phyloP scores from a whole-genome alignment of 2,113 vertebrate species.

The Varanus komodoensis region DNA sequence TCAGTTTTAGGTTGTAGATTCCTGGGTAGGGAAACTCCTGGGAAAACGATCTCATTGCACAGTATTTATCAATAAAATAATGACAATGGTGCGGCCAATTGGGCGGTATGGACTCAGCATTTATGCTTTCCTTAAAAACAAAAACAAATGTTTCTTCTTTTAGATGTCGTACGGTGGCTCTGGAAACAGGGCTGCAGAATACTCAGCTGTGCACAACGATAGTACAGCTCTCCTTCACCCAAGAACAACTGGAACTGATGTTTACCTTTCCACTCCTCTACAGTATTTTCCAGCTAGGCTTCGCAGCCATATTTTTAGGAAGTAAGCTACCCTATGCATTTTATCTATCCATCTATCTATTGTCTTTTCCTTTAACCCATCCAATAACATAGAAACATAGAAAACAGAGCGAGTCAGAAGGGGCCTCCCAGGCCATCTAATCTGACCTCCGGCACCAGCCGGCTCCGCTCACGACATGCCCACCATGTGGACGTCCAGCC shows the following conservation, averaged over 20 bases:
- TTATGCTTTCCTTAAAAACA: neutral
- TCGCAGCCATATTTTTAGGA: constrained; percentile 77
- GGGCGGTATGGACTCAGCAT: neutral
- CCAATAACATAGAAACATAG: neutral
- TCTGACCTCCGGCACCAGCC: too few relatives aligned
- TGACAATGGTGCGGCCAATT: neutral
- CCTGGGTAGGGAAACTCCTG: neutral
- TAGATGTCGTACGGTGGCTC: constrained; percentile 92
- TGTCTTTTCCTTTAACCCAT: too few relatives aligned
- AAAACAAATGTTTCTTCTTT: constrained; percentile 21
- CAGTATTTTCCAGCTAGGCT: constrained; percentile 90
- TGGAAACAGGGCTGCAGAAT: constrained; percentile 97
- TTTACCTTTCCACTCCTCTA: constrained; percentile 97
- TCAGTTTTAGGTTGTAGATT: neutral
- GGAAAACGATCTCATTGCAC: neutral
- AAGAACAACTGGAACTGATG: constrained; percentile 85
- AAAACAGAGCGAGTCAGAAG: too few relatives aligned
- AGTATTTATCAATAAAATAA: neutral
- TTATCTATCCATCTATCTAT: neutral
- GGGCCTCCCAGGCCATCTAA: too few relatives aligned
- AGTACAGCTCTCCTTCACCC: constrained; percentile 90
- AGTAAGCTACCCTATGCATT: constrained; percentile 74
- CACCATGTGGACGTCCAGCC: too few relatives aligned
- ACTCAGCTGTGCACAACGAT: constrained; percentile 93
- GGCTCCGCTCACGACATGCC: too few relatives aligned